These are phyloP conservation scores for Drosophila guanche DNA, from an alignment of 1,140 invertebrate species.

Conservation along the genomic window DNA sequence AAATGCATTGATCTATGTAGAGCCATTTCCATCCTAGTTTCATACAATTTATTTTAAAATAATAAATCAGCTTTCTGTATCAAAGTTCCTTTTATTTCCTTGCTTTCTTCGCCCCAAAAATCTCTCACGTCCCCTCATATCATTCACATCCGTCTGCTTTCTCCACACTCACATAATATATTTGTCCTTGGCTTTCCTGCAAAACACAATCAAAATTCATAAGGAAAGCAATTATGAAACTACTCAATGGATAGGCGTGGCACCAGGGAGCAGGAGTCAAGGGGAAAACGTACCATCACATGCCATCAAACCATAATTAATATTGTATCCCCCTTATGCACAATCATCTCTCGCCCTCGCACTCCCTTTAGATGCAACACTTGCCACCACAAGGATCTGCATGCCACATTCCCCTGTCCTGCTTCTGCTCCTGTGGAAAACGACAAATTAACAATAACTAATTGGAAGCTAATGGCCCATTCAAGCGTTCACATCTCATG, in stretches of 20 bases:
- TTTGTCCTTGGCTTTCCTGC: too few species aligned
- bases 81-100: too few species aligned
- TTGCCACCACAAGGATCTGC: conserved; percentile 11
- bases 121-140: too few species aligned
- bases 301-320: conserved; percentile 32
- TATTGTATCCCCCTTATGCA: conserved; percentile 13
- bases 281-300: conserved; percentile 7
- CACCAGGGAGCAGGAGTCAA: neutral
- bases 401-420: conserved; percentile 4
- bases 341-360: neutral
- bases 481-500: conserved; percentile 35
- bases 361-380: conserved; percentile 25
- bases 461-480: conserved; percentile 68
- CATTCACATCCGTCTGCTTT: too few species aligned
- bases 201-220: conserved; percentile 36
- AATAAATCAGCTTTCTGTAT: too few species aligned
- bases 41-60: too few species aligned
- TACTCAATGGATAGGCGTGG: conserved; percentile 1
- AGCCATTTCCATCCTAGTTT: too few species aligned
- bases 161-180: too few species aligned
- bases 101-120: too few species aligned
- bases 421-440: conserved; percentile 16
- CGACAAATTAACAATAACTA: conserved; percentile 78
- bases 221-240: conserved; percentile 37
- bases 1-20: too few species aligned